phyloP scores from a whole-genome alignment of 2,888 invertebrate species.

The Iphiclides podalirius region DNA sequence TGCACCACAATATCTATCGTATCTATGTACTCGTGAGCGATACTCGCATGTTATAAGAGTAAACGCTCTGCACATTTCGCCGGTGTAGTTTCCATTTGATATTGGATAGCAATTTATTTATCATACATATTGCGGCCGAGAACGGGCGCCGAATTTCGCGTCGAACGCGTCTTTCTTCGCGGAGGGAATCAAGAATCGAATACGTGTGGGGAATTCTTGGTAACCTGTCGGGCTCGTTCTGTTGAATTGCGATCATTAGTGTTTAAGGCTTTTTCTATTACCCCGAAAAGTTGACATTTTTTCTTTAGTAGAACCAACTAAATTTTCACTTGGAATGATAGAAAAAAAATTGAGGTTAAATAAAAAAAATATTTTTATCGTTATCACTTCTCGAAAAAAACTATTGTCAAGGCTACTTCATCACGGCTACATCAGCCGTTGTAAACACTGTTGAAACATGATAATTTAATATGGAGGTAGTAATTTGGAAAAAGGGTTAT shows the following conservation, averaged over 20 bases:
- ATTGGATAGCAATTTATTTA: conserved; percentile 81
- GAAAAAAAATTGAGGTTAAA: no score
- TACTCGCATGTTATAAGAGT: conserved; percentile 60
- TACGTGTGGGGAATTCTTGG: conserved; percentile 68
- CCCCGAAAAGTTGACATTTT: background rate
- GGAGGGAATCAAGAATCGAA: conserved; percentile 68
- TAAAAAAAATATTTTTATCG: no score
- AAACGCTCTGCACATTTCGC: conserved; percentile 74
- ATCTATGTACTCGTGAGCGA: no score
- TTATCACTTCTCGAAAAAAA: no score
- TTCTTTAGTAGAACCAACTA: background rate
- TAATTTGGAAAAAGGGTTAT: no score
- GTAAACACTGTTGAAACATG: no score
- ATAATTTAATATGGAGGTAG: no score
- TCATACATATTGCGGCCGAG: conserved; percentile 75
- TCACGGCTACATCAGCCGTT: no score
- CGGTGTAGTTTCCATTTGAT: conserved; percentile 75
- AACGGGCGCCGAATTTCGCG: conserved; percentile 61
- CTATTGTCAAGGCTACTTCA: no score
- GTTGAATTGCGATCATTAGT: conserved; percentile 43
- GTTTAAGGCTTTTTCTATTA: background rate
- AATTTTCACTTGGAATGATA: no score
- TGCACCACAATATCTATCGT: conserved; percentile 5
- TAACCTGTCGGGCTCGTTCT: conserved; percentile 46
- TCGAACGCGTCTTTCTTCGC: conserved; percentile 62